Conservation (phyloP, 2,888 invertebrate genomes). For the Ornithoptera alexandrae region DNA sequence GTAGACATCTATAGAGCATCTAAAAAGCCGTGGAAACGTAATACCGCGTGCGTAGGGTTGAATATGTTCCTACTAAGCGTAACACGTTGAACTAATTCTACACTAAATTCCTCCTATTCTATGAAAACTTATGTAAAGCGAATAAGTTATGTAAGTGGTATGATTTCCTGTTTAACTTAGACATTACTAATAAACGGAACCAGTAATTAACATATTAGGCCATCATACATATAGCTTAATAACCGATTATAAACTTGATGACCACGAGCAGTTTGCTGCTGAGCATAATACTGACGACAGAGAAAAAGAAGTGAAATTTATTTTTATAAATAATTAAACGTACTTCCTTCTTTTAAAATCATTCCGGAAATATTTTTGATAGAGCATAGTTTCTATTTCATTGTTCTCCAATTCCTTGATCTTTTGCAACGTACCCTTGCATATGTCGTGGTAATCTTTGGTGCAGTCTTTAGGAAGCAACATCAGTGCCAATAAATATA, state of each 20-base stretch:
- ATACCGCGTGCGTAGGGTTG: background rate
- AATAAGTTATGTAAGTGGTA: background rate
- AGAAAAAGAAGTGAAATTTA: background rate
- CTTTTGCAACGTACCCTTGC: slow-evolving; percentile 34
- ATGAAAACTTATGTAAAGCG: background rate
- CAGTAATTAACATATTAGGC: background rate
- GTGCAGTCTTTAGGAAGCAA: slow-evolving; percentile 37
- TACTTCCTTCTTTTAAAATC: slow-evolving; percentile 34
- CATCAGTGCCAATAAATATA: slow-evolving; percentile 39
- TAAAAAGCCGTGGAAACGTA: too few relatives aligned
- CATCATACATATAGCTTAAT: background rate
- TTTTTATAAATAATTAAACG: slow-evolving; percentile 1
- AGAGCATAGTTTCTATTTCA: slow-evolving; percentile 40
- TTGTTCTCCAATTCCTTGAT: slow-evolving; percentile 37
- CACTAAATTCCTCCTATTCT: too few relatives aligned
- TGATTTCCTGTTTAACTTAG: background rate
- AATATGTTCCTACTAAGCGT: background rate
- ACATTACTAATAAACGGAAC: background rate
- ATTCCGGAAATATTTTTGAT: slow-evolving; percentile 36
- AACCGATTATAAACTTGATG: background rate
- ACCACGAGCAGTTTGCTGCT: too few relatives aligned
- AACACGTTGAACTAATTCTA: background rate
- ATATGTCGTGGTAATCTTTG: slow-evolving; percentile 29
- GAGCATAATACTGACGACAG: too few relatives aligned
- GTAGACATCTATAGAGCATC: too few relatives aligned